Evolutionary conservation across 2,113 vertebrate species (phyloP), one percentile per base, ranked within the genome.

Genomic region (Cathartes aura): DNA sequence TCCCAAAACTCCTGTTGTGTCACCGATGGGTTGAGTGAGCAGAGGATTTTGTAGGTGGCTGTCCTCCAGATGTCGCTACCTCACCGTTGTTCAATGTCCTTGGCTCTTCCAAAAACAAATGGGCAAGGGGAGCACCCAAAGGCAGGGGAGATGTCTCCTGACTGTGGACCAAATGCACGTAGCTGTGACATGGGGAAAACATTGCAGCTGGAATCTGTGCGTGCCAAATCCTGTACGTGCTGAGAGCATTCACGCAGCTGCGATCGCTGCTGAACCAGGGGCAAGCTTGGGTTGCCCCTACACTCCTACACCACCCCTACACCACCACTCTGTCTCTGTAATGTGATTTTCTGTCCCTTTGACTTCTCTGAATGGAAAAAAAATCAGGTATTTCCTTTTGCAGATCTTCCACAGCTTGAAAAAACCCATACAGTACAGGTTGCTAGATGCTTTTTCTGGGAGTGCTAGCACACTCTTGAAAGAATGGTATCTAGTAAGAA

Each of bases 51-150:
- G 2, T 12, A 3, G 0, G 29, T 34, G 47, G 2, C 19, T 70
- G 21, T 36, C 89, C 86, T 96, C 83, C 73, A 96, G 97, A 79
- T 93, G 97, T 95, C 96, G 42, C 96, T 70, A 23, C 52, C 29
- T 91, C 76, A 15, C 92, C 47, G 47, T 27, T 50, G n/a, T 42
- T 43, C 6, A 5, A 32, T 2, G 8, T 26, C 38, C 38, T 47
- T 5, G 16, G 29, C 15, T 59, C 40, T 67, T 27, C 45, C 13
- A 7, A 60, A 48, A 32, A 4, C 12, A 14, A 48, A 19, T 2
- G 11, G 64, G 26, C 30, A 22, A 55, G 14, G 15, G 29, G 11
- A 82, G 15, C 20, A 32, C 11, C 6, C 21, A 16, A 52, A 73
- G 38, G 43, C 52, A 8, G 16, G 5, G 10, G 24, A 53, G 30